Evolutionary conservation across 2,797 vertebrate genomes (phyloP).

Genomic region (Galago senegalensis): DNA sequence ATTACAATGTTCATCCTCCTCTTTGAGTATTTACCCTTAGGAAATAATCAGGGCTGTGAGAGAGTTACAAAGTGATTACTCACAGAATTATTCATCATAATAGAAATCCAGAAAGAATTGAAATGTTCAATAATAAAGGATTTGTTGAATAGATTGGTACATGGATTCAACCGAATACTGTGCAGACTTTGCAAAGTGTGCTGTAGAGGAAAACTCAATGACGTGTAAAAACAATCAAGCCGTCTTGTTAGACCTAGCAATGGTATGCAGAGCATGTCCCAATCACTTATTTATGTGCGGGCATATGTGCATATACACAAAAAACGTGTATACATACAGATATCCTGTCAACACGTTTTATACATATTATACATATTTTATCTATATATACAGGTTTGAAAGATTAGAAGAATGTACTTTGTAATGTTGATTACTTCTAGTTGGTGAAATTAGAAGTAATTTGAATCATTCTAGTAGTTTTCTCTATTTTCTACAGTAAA

Average conservation of each 20-base stretch:
- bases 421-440: conserved; percentile 41
- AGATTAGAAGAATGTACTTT: not conserved
- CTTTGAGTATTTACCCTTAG: not conserved
- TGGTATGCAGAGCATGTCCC: not conserved
- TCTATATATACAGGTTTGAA: conserved; percentile 5
- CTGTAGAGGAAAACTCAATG: not conserved
- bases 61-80: not conserved
- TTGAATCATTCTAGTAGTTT: conserved; percentile 28
- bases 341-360: not conserved
- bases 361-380: not conserved
- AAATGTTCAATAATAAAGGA: not conserved
- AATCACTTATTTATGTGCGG: not conserved
- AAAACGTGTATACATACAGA: not conserved
- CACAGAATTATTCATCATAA: not conserved
- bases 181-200: not conserved
- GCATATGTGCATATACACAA: not conserved
- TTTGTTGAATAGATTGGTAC: not conserved
- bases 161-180: not conserved
- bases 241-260: not conserved
- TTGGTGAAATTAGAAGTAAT: conserved; percentile 6
- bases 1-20: not conserved
- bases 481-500: conserved; percentile 31
- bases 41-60: not conserved
- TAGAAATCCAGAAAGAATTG: not conserved
- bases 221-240: not conserved